Conservation (phyloP, 2,113 vertebrate genomes). For the Embiotoca jacksoni region DNA sequence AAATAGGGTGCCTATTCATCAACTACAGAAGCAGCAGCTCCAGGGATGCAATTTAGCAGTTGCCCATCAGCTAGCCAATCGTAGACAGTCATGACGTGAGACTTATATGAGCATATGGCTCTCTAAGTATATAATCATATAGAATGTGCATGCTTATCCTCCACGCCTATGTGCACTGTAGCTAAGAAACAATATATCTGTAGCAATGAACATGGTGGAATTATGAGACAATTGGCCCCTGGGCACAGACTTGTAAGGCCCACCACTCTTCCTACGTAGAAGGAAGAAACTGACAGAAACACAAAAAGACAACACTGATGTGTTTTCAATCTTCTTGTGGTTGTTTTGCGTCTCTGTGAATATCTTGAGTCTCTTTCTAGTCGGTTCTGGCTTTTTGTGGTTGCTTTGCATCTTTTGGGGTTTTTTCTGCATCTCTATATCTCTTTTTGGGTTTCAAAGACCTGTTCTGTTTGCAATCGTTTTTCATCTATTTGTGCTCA, state of each 20-base stretch:
- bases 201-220: not conserved
- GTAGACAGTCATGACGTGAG: not conserved
- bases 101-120: not conserved
- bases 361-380: not conserved
- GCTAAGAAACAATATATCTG: not conserved
- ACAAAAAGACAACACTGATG: not conserved
- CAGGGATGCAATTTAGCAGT: slow-evolving; percentile 10
- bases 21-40: slow-evolving; percentile 45
- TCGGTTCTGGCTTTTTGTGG: not conserved
- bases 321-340: not conserved
- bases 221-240: not conserved
- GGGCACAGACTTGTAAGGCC: not conserved
- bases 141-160: not conserved
- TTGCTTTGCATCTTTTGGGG: not conserved
- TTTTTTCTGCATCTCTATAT: too few species aligned
- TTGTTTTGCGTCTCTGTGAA: not conserved
- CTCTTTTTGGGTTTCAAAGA: too few species aligned
- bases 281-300: not conserved
- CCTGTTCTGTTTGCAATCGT: too few species aligned
- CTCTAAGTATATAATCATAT: not conserved
- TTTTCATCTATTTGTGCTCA: too few species aligned
- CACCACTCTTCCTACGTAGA: not conserved
- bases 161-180: not conserved
- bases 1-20: slow-evolving; percentile 44
- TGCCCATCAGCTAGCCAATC: slow-evolving; percentile 50